A percentile compares a stretch with the other conserved stretches of the same genome.
These are phyloP conservation scores for Carabus problematicus DNA, from an alignment of 2,888 invertebrate genomes.

Conservation along the genomic window DNA sequence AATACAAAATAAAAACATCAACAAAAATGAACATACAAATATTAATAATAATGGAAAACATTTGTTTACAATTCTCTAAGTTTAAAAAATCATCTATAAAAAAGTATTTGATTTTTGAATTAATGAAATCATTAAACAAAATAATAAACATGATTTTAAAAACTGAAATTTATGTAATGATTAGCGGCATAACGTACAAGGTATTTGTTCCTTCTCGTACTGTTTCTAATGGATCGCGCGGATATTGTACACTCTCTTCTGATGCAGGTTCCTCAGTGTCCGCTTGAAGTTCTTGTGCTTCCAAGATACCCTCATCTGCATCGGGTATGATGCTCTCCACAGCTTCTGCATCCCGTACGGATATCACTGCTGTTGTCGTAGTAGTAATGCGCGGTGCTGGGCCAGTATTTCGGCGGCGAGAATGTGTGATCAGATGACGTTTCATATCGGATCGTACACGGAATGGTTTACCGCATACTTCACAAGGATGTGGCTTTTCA, in stretches of 20 bases:
- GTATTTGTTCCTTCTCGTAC: constrained; percentile 57
- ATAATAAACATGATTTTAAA: neutral
- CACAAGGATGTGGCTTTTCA: constrained; percentile 79
- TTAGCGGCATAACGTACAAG: constrained; percentile 58
- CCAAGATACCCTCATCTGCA: constrained; percentile 51
- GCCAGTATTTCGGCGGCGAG: constrained; percentile 51
- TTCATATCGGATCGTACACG: constrained; percentile 84
- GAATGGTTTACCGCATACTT: constrained; percentile 81
- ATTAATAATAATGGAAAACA: neutral
- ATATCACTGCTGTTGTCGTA: constrained; percentile 47
- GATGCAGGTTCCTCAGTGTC: constrained; percentile 53
- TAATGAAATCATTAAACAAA: neutral
- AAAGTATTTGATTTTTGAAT: too few species aligned
- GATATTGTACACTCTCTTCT: constrained; percentile 51
- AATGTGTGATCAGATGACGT: constrained; percentile 78
- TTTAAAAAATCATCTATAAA: too few species aligned
- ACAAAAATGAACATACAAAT: too few species aligned
- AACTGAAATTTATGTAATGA: constrained; percentile 48
- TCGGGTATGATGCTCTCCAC: constrained; percentile 50
- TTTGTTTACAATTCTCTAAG: too few species aligned
- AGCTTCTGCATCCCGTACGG: constrained; percentile 45
- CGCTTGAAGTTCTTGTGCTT: constrained; percentile 52
- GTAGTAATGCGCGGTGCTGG: constrained; percentile 42
- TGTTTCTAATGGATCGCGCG: constrained; percentile 58
- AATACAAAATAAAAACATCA: neutral